phyloP scores from a whole-genome alignment of 2,113 vertebrate species.

The Rynchops niger region DNA sequence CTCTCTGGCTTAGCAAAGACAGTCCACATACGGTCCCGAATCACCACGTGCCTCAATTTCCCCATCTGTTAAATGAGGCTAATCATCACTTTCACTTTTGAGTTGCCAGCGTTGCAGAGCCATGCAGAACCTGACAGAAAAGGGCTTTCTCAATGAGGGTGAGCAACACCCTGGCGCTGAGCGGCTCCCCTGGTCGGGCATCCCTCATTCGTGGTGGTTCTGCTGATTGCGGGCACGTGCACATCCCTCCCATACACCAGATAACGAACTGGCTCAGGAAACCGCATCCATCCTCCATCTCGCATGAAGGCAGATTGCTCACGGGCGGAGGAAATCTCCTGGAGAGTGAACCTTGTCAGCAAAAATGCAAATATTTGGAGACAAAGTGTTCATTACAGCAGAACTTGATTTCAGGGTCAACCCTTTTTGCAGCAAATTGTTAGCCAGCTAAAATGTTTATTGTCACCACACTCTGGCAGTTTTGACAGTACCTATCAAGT shows the following conservation, averaged over 20 bases:
- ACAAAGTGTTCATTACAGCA: constrained; percentile 67
- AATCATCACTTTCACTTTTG: background rate
- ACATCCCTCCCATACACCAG: background rate
- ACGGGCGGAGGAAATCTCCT: constrained; percentile 39
- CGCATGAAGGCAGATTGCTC: constrained; percentile 42
- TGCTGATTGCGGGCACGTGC: background rate
- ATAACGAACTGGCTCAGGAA: constrained; percentile 5
- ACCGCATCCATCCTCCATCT: background rate
- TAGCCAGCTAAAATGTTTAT: constrained; percentile 67
- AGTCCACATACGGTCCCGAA: accelerated
- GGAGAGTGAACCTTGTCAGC: constrained; percentile 70
- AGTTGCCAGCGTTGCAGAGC: accelerated
- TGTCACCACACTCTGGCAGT: constrained; percentile 67
- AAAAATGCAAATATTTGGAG: constrained; percentile 73
- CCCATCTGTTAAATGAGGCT: background rate
- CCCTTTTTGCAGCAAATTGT: constrained; percentile 68
- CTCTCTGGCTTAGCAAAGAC: background rate
- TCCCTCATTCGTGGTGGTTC: accelerated
- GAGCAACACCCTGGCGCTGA: background rate
- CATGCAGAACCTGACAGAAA: background rate
- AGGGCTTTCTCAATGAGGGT: background rate
- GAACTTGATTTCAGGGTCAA: constrained; percentile 71
- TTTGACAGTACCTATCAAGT: constrained; percentile 70
- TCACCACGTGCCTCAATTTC: background rate
- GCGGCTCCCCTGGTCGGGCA: background rate